Conservation (phyloP, 2,888 invertebrate species). For the Dichetophora obliterata region DNA sequence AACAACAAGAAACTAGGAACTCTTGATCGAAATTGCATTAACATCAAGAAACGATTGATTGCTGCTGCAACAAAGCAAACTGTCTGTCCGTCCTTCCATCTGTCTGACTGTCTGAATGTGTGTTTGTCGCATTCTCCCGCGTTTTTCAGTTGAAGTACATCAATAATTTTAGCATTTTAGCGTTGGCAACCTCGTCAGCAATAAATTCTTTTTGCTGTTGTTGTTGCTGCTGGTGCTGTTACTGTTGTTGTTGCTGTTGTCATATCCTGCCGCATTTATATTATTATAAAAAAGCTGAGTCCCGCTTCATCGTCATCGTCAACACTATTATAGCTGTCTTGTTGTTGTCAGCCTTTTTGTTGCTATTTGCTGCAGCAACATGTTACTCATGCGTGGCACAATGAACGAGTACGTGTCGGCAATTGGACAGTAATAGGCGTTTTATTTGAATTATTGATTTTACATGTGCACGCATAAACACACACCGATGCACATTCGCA, state of each 20-base stretch:
- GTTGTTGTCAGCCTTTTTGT: not conserved
- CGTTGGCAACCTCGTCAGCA: not conserved
- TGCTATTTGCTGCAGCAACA: not conserved
- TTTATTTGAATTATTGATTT: slow-evolving; percentile 60
- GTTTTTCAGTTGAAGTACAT: not conserved
- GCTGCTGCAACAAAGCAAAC: not conserved
- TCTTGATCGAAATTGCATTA: not conserved
- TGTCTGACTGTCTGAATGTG: not conserved
- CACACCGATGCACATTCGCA: not conserved
- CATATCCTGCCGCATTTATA: slow-evolving; percentile 12
- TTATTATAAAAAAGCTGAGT: not conserved
- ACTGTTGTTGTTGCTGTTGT: not conserved
- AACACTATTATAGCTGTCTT: not conserved
- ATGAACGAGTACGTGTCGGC: slow-evolving; percentile 63
- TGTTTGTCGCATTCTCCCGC: not conserved
- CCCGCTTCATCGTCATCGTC: not conserved
- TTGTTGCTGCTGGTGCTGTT: not conserved
- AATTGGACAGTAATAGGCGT: slow-evolving; percentile 66
- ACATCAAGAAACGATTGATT: slow-evolving; percentile 5
- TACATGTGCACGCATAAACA: slow-evolving; percentile 27
- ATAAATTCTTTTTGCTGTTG: not conserved
- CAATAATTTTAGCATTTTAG: not conserved
- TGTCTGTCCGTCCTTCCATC: not conserved
- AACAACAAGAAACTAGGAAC: slow-evolving; percentile 10
- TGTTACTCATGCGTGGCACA: slow-evolving; percentile 30